Conservation (phyloP, 2,888 invertebrate species). For the Dryococelus australis region DNA sequence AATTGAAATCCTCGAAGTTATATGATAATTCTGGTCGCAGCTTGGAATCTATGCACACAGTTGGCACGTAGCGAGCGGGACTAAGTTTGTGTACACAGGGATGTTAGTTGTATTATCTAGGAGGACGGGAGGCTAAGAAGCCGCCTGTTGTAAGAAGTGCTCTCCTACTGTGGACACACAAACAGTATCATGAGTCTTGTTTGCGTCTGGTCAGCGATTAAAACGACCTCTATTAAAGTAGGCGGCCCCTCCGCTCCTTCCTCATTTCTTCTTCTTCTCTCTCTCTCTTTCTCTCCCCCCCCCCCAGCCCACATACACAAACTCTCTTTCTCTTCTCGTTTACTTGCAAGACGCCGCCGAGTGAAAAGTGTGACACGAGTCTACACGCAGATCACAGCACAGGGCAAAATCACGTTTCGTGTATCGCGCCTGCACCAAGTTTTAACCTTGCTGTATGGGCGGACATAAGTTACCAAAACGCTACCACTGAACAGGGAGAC, state of each 20-base stretch:
- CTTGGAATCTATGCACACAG: too few species aligned
- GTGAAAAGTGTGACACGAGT: background rate
- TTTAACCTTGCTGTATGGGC: too few species aligned
- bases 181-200: background rate
- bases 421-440: too few species aligned
- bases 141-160: background rate
- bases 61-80: background rate
- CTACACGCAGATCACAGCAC: background rate
- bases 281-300: background rate
- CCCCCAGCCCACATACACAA: too few species aligned
- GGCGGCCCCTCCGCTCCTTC: background rate
- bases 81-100: background rate
- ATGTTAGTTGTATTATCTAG: background rate
- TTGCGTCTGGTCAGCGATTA: conserved; percentile 16
- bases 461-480: too few species aligned
- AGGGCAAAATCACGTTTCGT: background rate
- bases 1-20: too few species aligned
- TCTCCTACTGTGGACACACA: background rate
- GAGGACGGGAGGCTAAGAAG: background rate
- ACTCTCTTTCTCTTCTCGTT: background rate
- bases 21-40: too few species aligned
- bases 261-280: background rate
- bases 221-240: background rate
- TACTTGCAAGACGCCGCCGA: background rate
- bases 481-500: too few species aligned